Conservation (phyloP, 2,113 vertebrate species). For the Cromileptes altivelis region DNA sequence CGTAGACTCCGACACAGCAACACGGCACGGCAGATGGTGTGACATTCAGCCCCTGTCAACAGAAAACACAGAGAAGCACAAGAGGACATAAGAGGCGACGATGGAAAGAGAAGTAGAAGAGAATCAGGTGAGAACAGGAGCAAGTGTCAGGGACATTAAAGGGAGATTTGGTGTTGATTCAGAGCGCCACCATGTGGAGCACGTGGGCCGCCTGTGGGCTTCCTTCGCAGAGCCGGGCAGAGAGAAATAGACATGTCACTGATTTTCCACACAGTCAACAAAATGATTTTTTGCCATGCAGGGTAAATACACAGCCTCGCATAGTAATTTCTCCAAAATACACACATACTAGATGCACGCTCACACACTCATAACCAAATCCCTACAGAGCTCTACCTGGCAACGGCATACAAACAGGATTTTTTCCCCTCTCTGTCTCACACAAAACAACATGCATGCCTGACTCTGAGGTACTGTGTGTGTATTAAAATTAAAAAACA, state of each 20-base stretch:
- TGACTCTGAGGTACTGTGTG: neutral
- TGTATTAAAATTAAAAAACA: conserved; percentile 20
- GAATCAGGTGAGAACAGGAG: conserved; percentile 73
- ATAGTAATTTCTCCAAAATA: conserved; percentile 69
- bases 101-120: conserved; percentile 47
- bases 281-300: conserved; percentile 67
- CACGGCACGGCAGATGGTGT: conserved; percentile 79
- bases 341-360: conserved; percentile 48
- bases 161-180: conserved; percentile 63
- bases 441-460: conserved; percentile 41
- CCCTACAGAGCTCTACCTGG: conserved; percentile 68
- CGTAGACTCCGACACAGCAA: conserved; percentile 45
- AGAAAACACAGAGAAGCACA: conserved; percentile 57
- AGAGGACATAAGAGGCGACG: conserved; percentile 66
- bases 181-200: conserved; percentile 81
- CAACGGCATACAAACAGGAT: conserved; percentile 67
- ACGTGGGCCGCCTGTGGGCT: neutral
- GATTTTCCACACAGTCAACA: conserved; percentile 79
- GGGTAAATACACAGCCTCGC: conserved; percentile 68
- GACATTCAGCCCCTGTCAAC: conserved; percentile 81
- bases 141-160: conserved; percentile 38
- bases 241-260: conserved; percentile 53
- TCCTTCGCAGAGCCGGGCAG: conserved; percentile 32
- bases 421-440: conserved; percentile 27
- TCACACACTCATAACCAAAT: conserved; percentile 55